Base-by-base conservation (phyloP, 2,888 invertebrate genomes). In the Argyresthia goedartella region DNA sequence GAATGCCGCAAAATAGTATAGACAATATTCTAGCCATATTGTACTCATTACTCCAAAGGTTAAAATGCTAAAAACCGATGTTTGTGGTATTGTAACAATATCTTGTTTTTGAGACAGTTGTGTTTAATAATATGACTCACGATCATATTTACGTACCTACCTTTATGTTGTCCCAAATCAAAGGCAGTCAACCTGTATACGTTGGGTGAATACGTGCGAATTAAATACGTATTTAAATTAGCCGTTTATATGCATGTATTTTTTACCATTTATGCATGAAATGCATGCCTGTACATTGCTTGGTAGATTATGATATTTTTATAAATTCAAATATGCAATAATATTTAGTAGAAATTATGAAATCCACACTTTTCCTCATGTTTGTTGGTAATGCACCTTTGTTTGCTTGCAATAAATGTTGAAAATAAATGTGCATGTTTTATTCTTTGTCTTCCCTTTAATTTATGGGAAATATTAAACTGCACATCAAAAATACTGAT, bases 401-500 rank as follows among this genome's bases (percentile, higher is more conserved):
- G 46, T 46, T 46, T 46, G 46, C 46, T 46, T 46, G 46, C 46
- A 46, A 46, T 46, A 46, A 46, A 46, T n/a, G 36, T 33, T 14
- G 50, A 50, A 50, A 53, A 34, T n/a, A 8, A 33, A 51, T 36
- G 33, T 51, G 39, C 44, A 42, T 52, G 55, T 44, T 52, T 44
- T 16, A 36, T 33, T 39, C 11, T 10, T 25, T 6, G n/a, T 25
- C 25, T 25, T 25, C 25, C 25, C 25, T 6, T 25, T 25, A 25
- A 6, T 25, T 25, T 25, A 25, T 25, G 25, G 2, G 2, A 6
- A 2, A 4, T 25, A 4, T 2, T 25, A 25, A 4, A 25, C 25
- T 25, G 25, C 6, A 25, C 25, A 4, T n/a, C n/a, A n/a, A n/a
- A n/a, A n/a, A n/a, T n/a, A n/a, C n/a, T n/a, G n/a, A n/a, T n/a